Percentiles rank a stretch among this genome's conserved stretches.
These are phyloP conservation scores for Abscondita cerata DNA, from an alignment of 2,888 invertebrate genomes.

Conservation along the genomic window DNA sequence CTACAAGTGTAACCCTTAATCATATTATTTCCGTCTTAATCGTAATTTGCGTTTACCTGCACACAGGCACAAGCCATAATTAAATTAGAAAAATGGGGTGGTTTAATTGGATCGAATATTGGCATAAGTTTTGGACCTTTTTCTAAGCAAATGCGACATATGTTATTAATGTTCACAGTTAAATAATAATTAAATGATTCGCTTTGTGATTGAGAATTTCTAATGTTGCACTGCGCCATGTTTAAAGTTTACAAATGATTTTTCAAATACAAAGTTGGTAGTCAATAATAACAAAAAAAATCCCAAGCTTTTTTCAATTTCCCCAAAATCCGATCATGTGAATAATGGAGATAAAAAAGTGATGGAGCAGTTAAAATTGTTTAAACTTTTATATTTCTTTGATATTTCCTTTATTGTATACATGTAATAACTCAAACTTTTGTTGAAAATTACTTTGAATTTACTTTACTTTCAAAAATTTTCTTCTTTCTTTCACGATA, in stretches of 20 bases:
- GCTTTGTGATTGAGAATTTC: conserved; percentile 33
- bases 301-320: no score
- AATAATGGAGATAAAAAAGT: no score
- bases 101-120: conserved; percentile 58
- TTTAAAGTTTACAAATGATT: conserved; percentile 11
- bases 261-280: no score
- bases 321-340: no score
- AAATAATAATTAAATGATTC: conserved; percentile 57
- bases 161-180: conserved; percentile 57
- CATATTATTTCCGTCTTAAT: neutral
- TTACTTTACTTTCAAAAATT: no score
- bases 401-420: no score
- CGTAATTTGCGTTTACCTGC: conserved; percentile 49
- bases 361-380: no score
- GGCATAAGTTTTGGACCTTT: conserved; percentile 56
- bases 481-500: no score
- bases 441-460: no score
- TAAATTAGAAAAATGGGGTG: conserved; percentile 57
- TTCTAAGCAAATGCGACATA: conserved; percentile 58
- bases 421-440: no score
- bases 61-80: conserved; percentile 59
- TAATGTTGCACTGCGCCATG: conserved; percentile 29
- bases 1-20: conserved; percentile 43
- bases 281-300: no score
- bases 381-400: no score